Percentiles rank a stretch among this genome's conserved stretches.
These are phyloP conservation scores for Lasioglossum marginatum DNA, from an alignment of 2,888 invertebrate genomes.

Conservation along the genomic window DNA sequence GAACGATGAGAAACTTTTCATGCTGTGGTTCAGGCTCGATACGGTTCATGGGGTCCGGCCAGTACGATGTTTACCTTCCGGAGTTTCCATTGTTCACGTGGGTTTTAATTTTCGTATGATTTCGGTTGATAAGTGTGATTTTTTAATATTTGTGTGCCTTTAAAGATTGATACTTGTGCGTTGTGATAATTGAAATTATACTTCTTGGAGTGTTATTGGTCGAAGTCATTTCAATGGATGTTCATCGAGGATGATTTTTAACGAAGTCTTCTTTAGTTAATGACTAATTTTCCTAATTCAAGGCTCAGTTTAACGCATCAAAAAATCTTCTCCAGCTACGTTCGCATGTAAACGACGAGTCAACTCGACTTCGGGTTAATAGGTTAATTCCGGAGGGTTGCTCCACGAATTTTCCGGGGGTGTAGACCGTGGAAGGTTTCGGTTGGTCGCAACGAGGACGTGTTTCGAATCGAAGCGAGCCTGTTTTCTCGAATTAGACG, in stretches of 20 bases:
- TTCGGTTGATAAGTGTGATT: too few relatives aligned
- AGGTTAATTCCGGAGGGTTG: background rate
- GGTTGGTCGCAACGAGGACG: slow-evolving; percentile 10
- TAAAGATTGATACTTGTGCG: background rate
- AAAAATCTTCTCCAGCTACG: background rate
- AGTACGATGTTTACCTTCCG: background rate
- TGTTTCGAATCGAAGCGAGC: slow-evolving; percentile 30
- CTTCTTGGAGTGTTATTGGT: background rate
- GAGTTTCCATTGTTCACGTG: too few relatives aligned
- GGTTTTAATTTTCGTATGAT: too few relatives aligned
- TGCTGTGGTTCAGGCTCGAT: background rate
- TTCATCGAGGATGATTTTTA: background rate
- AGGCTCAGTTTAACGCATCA: background rate
- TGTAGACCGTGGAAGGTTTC: background rate
- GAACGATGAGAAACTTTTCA: background rate
- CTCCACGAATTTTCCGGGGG: slow-evolving; percentile 11
- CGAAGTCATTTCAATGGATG: background rate
- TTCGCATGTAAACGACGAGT: background rate
- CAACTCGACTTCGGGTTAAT: background rate
- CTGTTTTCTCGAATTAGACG: slow-evolving; percentile 32
- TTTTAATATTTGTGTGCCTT: too few relatives aligned
- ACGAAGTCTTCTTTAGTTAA: background rate
- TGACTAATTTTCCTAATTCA: background rate
- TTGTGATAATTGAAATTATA: background rate
- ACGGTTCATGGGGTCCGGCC: background rate